phyloP scores from a whole-genome alignment of 92 coral and sea anemone species.

The Epizoanthus ramosus region DNA sequence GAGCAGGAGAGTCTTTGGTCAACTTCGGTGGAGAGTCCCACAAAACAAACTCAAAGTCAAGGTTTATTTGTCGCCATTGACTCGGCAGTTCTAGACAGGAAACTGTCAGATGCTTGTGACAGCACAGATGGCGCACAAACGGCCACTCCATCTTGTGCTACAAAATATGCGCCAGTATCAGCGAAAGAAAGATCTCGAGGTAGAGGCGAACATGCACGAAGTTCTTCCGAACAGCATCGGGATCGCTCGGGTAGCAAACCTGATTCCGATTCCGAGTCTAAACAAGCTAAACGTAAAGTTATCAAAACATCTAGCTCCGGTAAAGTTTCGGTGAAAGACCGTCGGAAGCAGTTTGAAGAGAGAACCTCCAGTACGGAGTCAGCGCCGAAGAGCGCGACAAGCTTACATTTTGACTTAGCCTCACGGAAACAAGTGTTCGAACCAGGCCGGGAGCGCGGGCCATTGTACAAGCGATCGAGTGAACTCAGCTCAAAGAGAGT shows the following conservation, averaged over 20 bases:
- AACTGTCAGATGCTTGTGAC: conserved; percentile 25
- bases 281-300: conserved; percentile 5
- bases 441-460: conserved; percentile 47
- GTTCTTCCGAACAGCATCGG: not conserved
- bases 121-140: not conserved
- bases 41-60: not conserved
- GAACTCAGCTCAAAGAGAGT: conserved; percentile 56
- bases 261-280: conserved; percentile 13
- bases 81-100: conserved; percentile 34
- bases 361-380: conserved; percentile 28
- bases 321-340: conserved; percentile 80
- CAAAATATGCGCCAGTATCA: not conserved
- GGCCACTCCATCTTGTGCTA: not conserved
- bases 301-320: conserved; percentile 34
- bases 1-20: conserved; percentile 18
- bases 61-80: conserved; percentile 29
- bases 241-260: conserved; percentile 6
- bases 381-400: conserved; percentile 26
- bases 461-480: conserved; percentile 59
- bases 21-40: not conserved
- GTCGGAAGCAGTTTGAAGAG: conserved; percentile 75
- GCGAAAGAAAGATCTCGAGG: not conserved
- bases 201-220: not conserved
- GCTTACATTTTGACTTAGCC: conserved; percentile 58
- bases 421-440: conserved; percentile 83